Conservation (phyloP, 2,888 invertebrate genomes). For the Rotaria socialis region DNA sequence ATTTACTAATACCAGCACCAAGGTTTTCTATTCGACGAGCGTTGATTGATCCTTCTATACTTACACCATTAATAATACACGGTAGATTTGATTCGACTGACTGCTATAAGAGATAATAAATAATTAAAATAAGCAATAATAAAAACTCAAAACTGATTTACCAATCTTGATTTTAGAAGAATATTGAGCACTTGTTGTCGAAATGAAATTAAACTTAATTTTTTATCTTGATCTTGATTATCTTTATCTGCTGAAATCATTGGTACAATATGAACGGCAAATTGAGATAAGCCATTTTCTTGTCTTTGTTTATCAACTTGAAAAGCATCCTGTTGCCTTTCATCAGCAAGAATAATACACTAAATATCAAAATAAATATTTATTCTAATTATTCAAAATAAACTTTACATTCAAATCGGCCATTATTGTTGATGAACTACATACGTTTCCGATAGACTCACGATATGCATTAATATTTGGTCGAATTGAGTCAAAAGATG, state of each 20-base stretch:
- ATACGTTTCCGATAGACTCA: slow-evolving; percentile 79
- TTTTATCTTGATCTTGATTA: slow-evolving; percentile 72
- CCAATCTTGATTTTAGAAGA: no score
- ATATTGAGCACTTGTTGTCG: slow-evolving; percentile 80
- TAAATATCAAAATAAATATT: slow-evolving; percentile 53
- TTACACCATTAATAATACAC: slow-evolving; percentile 87
- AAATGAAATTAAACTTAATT: slow-evolving; percentile 85
- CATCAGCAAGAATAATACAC: slow-evolving; percentile 80
- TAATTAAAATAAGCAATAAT: no score
- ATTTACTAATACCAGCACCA: slow-evolving; percentile 80
- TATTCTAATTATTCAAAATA: not conserved
- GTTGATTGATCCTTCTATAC: slow-evolving; percentile 80
- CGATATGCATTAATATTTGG: slow-evolving; percentile 72
- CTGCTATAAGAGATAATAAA: slow-evolving; percentile 52
- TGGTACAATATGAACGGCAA: slow-evolving; percentile 72
- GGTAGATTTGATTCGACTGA: slow-evolving; percentile 62
- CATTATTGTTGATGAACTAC: slow-evolving; percentile 84
- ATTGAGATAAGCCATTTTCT: slow-evolving; percentile 62
- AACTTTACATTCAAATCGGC: slow-evolving; percentile 63
- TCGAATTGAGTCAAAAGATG: slow-evolving; percentile 78
- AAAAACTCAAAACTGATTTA: no score
- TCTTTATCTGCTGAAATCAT: slow-evolving; percentile 65
- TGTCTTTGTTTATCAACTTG: slow-evolving; percentile 74
- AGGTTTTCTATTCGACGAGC: slow-evolving; percentile 68
- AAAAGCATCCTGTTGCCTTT: slow-evolving; percentile 75